Conservation (phyloP, 2,113 vertebrate species). For the Suricata suricatta region DNA sequence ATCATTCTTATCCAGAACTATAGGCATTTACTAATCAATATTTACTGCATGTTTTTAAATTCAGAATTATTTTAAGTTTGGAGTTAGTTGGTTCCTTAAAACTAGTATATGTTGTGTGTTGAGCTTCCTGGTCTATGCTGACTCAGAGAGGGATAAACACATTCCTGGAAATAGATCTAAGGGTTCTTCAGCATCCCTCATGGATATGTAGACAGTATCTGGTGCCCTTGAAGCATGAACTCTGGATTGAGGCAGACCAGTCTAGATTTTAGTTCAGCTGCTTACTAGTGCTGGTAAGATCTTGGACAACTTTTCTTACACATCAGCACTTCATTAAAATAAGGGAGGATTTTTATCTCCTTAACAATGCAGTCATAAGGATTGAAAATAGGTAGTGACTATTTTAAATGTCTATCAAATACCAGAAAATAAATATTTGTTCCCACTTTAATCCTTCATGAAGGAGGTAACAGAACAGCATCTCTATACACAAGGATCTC, state of each 20-base stretch:
- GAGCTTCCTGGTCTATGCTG: not conserved
- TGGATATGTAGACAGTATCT: not conserved
- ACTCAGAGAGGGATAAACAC: not conserved
- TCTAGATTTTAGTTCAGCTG: not conserved
- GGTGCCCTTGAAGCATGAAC: not conserved
- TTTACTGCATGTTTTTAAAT: not conserved
- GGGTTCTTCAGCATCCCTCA: not conserved
- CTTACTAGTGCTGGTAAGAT: not conserved
- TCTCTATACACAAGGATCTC: not conserved
- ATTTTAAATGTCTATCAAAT: not conserved
- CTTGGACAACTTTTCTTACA: not conserved
- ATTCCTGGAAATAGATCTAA: not conserved
- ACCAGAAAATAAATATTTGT: not conserved
- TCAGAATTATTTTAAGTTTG: constrained; percentile 8
- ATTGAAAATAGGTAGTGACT: not conserved
- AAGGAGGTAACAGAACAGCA: not conserved
- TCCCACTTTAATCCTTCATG: not conserved
- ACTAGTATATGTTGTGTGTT: not conserved
- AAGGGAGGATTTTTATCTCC: not conserved
- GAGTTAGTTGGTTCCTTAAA: not conserved
- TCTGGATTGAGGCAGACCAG: not conserved
- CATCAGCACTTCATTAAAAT: not conserved
- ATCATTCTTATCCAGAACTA: not conserved
- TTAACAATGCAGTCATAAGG: not conserved
- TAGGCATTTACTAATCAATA: not conserved